Conservation (phyloP, 2,113 vertebrate species). For the Garra rufa region DNA sequence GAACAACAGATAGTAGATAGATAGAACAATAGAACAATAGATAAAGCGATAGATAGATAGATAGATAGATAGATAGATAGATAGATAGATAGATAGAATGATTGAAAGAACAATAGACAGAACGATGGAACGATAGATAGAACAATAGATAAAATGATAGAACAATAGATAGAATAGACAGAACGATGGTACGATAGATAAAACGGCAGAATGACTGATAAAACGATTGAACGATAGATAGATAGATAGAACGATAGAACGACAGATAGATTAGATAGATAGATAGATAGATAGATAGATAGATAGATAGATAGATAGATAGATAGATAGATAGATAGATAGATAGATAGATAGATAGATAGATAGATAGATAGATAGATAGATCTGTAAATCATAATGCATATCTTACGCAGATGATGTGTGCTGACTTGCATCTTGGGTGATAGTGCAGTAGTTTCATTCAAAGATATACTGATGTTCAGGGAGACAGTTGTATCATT, state of each 20-base stretch:
- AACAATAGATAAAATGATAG: no score
- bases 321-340: not conserved
- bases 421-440: constrained; percentile 71
- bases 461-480: constrained; percentile 67
- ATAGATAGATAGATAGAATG: no score
- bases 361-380: not conserved
- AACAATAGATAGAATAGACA: no score
- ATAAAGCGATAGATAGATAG: no score
- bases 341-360: not conserved
- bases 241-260: not conserved
- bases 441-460: constrained; percentile 60
- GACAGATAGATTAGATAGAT: no score
- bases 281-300: not conserved
- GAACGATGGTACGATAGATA: no score
- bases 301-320: not conserved
- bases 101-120: no score
- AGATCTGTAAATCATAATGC: not conserved
- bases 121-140: no score
- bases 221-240: not conserved
- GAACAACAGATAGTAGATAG: no score
- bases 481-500: constrained; percentile 68
- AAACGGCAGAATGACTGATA: not conserved
- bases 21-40: no score
- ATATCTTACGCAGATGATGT: constrained; percentile 72
- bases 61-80: no score